phyloP scores from a whole-genome alignment of 2,113 vertebrate species.

The Pampusana beccarii region DNA sequence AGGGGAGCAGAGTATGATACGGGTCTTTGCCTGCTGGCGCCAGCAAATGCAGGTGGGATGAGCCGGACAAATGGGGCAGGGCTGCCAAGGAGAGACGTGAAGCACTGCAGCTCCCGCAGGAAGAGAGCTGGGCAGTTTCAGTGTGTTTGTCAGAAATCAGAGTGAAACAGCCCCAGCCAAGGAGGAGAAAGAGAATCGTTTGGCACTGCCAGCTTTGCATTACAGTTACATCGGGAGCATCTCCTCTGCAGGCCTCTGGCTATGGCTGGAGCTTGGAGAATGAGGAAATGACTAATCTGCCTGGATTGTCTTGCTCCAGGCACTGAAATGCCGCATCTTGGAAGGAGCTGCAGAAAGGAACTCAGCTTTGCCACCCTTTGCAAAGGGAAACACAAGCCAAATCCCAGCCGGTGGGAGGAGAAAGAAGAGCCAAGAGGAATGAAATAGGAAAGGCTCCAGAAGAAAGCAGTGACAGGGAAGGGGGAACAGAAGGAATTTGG shows the following conservation, averaged over 20 bases:
- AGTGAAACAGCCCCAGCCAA: background rate
- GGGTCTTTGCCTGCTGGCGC: background rate
- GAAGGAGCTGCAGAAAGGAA: background rate
- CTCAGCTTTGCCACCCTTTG: background rate
- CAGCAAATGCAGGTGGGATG: background rate
- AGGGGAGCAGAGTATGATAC: fast-evolving
- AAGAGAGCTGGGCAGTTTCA: background rate
- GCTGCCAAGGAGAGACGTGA: background rate
- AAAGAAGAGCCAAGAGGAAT: background rate
- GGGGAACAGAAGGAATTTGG: background rate
- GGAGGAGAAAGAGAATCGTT: background rate
- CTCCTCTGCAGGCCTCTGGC: background rate
- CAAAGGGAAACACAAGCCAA: background rate
- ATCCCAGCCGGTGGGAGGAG: fast-evolving
- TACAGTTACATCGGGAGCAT: fast-evolving
- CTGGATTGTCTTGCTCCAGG: background rate
- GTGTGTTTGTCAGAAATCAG: background rate
- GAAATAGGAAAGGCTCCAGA: background rate
- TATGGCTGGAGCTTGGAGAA: background rate
- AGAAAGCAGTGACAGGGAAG: background rate
- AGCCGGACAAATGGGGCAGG: background rate
- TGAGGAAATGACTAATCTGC: background rate
- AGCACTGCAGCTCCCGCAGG: background rate
- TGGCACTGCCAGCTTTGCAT: background rate
- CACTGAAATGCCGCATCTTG: background rate